Base-by-base conservation (phyloP, 2,113 vertebrate genomes). In the Columbina picui region DNA sequence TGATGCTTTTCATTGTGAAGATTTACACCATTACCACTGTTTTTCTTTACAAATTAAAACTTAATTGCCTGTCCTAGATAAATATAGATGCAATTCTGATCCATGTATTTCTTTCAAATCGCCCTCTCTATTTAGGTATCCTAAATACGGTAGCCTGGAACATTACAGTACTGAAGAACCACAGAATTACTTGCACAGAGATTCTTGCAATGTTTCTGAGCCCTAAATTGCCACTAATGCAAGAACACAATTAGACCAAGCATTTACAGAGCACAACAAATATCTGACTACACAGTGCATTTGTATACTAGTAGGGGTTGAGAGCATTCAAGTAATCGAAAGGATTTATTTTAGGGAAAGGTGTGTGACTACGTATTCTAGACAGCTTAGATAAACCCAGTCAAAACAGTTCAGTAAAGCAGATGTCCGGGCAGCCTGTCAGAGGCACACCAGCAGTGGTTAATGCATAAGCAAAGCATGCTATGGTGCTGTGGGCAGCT, bases 111-210 rank as follows among this genome's bases (percentile, higher is more conserved):
- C 55, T 73, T 97, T 87, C 96, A 96, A 97, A 89, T 92, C 95
- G 89, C 78, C 39, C 80, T 89, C 89, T 97, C 93, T 95, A 94
- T 97, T 98, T 97, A 98, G 97, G 89, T 82, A 88, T 70, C 86
- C 97, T 96, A 94, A 97, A 96, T 96, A 97, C 34, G 91, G 96
- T 86, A 95, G 80, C 67, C 86, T 25, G 21, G 89, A 93, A 90
- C 83, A 90, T 81, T 74, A 78, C 55, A 75, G 86, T n/a, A 30
- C 41, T n/a, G 53, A 87, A 89, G 61, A 82, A 69, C 61, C 89
- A 84, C 90, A 84, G 75, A 96, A 92, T 89, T 81, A 96, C 64
- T 92, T 61, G 60, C 69, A 71, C 22, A 38, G 83, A 84, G 90
- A 96, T 96, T 89, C 94, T 71, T 82, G 83, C 27, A 8, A 89